phyloP scores from a whole-genome alignment of 2,888 invertebrate species.

The Pimpla rufipes region DNA sequence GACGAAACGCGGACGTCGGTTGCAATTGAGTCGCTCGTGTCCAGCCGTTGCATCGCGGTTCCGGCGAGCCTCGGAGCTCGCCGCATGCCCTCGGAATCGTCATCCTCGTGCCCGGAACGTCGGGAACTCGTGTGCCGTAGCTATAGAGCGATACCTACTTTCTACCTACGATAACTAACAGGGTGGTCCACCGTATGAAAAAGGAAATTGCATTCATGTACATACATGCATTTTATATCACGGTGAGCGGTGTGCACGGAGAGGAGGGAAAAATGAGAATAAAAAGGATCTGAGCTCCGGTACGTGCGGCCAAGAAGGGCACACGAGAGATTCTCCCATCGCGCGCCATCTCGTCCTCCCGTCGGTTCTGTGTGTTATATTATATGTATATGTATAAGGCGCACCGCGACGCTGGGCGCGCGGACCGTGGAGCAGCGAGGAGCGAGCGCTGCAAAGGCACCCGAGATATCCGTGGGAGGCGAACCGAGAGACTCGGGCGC shows the following conservation, averaged over 20 bases:
- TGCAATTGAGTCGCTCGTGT: too few relatives aligned
- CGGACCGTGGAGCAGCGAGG: constrained; percentile 36
- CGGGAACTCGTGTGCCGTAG: constrained; percentile 3
- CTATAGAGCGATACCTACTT: constrained; percentile 2
- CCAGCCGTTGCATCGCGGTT: neutral
- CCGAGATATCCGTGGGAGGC: constrained; percentile 77
- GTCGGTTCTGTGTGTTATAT: constrained; percentile 31
- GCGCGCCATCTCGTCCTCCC: constrained; percentile 24
- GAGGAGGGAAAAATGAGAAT: neutral
- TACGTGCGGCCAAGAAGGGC: constrained; percentile 53
- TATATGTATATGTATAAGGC: constrained; percentile 10
- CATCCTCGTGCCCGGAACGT: neutral
- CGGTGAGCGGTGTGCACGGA: constrained; percentile 49
- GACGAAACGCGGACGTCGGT: too few relatives aligned
- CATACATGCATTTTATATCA: constrained; percentile 77
- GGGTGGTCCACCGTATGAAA: constrained; percentile 77
- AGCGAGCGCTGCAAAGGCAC: constrained; percentile 50
- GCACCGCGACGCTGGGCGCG: constrained; percentile 11
- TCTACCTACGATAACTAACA: constrained; percentile 65
- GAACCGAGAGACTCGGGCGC: constrained; percentile 72
- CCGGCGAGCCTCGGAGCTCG: constrained; percentile 10
- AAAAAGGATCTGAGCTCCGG: constrained; percentile 53
- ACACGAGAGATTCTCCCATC: constrained; percentile 58
- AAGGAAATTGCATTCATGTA: constrained; percentile 77
- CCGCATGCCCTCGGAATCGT: neutral